A percentile compares a stretch with the other conserved stretches of the same genome.
phyloP scores from a whole-genome alignment of 2,797 vertebrate genomes.

The Chaunax sp. region DNA sequence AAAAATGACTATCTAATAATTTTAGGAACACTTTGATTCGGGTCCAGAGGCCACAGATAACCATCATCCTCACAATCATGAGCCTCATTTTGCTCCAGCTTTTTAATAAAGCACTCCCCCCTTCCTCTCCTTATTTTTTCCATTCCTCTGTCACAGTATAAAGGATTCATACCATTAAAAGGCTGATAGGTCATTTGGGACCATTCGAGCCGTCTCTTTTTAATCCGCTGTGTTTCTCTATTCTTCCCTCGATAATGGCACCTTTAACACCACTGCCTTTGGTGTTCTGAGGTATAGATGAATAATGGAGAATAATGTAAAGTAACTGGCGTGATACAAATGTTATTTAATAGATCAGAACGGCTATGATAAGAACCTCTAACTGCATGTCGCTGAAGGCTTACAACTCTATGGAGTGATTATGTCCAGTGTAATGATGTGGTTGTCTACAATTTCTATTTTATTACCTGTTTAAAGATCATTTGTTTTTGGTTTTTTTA shows the following conservation, averaged over 20 bases:
- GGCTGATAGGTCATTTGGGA: conserved; percentile 69
- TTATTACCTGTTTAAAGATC: not conserved
- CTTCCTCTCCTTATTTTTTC: conserved; percentile 22
- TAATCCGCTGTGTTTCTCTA: conserved; percentile 55
- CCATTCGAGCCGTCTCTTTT: conserved; percentile 54
- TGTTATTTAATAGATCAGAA: conserved; percentile 67
- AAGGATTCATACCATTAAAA: conserved; percentile 71
- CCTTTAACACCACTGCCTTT: conserved; percentile 54
- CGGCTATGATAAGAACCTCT: conserved; percentile 53
- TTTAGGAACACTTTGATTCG: conserved; percentile 64
- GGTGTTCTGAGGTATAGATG: conserved; percentile 53
- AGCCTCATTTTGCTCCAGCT: conserved; percentile 70
- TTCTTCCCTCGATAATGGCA: conserved; percentile 43
- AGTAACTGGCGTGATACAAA: conserved; percentile 66
- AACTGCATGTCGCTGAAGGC: conserved; percentile 30
- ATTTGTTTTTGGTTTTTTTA: not conserved
- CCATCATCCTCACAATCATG: conserved; percentile 69
- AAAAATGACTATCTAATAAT: conserved; percentile 55
- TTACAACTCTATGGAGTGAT: conserved; percentile 26
- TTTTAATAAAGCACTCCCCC: conserved; percentile 65
- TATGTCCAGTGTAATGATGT: conserved; percentile 31
- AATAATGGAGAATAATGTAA: conserved; percentile 71
- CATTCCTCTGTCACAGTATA: conserved; percentile 58
- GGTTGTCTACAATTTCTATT: conserved; percentile 22
- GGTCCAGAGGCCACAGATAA: conserved; percentile 68